A percentile compares a stretch with the other conserved stretches of the same genome.
Evolutionary conservation across 2,888 invertebrate species (phyloP).

Genomic region (Nymphalis urticae): DNA sequence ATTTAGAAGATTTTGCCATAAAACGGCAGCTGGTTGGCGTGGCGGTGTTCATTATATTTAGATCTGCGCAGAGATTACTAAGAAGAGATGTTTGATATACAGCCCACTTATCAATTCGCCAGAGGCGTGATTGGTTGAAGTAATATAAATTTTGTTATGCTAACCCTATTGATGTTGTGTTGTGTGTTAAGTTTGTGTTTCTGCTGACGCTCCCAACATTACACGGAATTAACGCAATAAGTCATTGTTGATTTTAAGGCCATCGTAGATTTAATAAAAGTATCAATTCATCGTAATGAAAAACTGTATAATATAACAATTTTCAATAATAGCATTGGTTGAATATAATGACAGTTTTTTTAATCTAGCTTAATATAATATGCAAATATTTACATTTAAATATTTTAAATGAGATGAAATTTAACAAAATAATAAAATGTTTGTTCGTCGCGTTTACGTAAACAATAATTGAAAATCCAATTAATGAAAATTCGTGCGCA

Average conservation of each 20-base stretch:
- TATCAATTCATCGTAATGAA: constrained; percentile 14
- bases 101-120: constrained; percentile 72
- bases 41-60: constrained; percentile 58
- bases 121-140: constrained; percentile 50
- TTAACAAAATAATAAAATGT: constrained; percentile 42
- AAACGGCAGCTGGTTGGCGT: constrained; percentile 68
- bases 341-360: neutral
- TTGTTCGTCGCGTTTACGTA: constrained; percentile 55
- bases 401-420: constrained; percentile 8
- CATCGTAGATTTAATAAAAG: constrained; percentile 14
- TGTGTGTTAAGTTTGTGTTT: constrained; percentile 35
- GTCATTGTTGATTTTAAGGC: constrained; percentile 21
- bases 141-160: constrained; percentile 52
- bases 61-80: constrained; percentile 67
- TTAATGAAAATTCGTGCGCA: constrained; percentile 48
- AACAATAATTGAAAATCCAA: constrained; percentile 72
- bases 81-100: constrained; percentile 76
- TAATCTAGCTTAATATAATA: neutral
- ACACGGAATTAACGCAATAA: constrained; percentile 26
- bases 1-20: constrained; percentile 66
- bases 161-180: constrained; percentile 44
- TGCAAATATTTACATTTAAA: neutral
- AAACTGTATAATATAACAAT: constrained; percentile 1
- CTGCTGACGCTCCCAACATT: constrained; percentile 20
- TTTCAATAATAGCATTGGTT: neutral